Conservation (phyloP, 2,888 invertebrate genomes). For the Uropetala carovei region DNA sequence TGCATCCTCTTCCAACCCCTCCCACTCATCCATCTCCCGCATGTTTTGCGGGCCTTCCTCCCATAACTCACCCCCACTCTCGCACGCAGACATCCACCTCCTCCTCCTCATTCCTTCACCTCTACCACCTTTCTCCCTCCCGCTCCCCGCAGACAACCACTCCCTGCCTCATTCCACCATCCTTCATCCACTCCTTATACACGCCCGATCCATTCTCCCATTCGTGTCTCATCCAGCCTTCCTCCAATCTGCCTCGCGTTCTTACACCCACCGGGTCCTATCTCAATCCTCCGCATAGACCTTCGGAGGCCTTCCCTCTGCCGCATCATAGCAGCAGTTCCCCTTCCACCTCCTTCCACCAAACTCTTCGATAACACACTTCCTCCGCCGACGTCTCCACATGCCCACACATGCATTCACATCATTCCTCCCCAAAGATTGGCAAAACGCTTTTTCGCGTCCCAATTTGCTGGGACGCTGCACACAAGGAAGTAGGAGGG, state of each 20-base stretch:
- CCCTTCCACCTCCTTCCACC: not conserved
- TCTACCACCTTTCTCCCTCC: too few relatives aligned
- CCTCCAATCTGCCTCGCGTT: not conserved
- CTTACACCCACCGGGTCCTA: not conserved
- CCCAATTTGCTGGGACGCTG: conserved; percentile 59
- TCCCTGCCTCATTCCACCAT: too few relatives aligned
- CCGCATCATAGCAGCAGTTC: not conserved
- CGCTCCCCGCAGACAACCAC: too few relatives aligned
- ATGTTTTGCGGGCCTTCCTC: too few relatives aligned
- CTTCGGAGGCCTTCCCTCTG: not conserved
- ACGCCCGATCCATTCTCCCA: not conserved
- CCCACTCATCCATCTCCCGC: too few relatives aligned
- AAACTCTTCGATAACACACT: not conserved
- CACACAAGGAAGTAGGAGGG: not conserved
- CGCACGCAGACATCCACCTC: too few relatives aligned
- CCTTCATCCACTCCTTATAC: not conserved
- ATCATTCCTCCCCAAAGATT: not conserved
- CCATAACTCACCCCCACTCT: too few relatives aligned
- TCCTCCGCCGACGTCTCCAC: not conserved
- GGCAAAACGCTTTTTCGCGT: conserved; percentile 46
- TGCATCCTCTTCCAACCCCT: too few relatives aligned
- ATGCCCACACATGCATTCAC: not conserved
- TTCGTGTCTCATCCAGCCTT: not conserved
- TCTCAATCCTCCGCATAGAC: not conserved
- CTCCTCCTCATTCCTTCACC: too few relatives aligned